Percentiles rank a stretch among this genome's conserved stretches.
Evolutionary conservation across 2,888 invertebrate genomes (phyloP).

Genomic region (Leptopterna dolabrata): DNA sequence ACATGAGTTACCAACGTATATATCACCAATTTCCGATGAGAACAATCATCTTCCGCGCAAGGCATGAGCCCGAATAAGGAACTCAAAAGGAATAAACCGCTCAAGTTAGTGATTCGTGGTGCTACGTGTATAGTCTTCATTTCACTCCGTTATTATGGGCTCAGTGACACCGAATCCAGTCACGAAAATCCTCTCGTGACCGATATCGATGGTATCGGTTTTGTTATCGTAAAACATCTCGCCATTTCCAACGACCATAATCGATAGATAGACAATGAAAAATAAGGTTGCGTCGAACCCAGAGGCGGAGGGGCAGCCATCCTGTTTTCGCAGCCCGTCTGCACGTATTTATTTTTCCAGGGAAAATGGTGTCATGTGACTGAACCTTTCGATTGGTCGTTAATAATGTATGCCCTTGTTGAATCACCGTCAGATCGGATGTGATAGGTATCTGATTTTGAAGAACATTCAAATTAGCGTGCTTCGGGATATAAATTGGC

Average conservation of each 20-base stretch:
- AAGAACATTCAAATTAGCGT: neutral
- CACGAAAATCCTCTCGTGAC: slow-evolving; percentile 2
- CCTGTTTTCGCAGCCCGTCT: neutral
- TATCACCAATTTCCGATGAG: neutral
- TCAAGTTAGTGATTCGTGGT: slow-evolving; percentile 21
- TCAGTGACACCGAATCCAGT: neutral
- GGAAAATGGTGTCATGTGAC: neutral
- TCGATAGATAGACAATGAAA: neutral
- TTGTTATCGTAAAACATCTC: neutral
- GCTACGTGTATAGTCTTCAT: neutral
- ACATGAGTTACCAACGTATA: slow-evolving; percentile 30
- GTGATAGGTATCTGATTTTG: neutral
- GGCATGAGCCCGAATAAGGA: slow-evolving; percentile 29
- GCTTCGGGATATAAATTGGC: too few relatives aligned
- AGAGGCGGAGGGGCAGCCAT: neutral
- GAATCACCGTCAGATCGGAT: neutral
- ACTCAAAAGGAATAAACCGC: slow-evolving; percentile 32
- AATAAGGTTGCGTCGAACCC: neutral
- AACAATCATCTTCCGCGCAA: slow-evolving; percentile 29
- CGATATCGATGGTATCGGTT: neutral
- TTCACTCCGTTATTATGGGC: neutral
- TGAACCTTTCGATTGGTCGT: neutral
- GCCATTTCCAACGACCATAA: neutral
- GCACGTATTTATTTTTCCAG: neutral
- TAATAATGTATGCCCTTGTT: neutral